These are phyloP conservation scores for Ephestia elutella DNA, from an alignment of 1,140 invertebrate species.

Conservation along the genomic window DNA sequence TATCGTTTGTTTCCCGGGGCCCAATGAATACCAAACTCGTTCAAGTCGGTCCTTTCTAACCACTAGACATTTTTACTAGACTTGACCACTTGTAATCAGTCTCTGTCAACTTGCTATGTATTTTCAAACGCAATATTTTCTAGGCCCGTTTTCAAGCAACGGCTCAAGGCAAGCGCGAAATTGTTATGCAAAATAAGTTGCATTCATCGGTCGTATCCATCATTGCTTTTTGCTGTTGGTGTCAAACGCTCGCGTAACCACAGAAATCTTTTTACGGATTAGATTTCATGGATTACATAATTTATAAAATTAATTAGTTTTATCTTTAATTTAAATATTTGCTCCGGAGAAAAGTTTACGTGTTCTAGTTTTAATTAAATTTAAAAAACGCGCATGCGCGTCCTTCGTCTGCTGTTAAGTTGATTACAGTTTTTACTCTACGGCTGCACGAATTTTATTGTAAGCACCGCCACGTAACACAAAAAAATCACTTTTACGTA, in stretches of 20 bases:
- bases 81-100: constrained; percentile 17
- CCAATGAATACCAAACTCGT: too few relatives aligned
- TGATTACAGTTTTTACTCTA: not conserved
- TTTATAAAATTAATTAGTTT: too few relatives aligned
- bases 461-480: not conserved
- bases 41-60: too few relatives aligned
- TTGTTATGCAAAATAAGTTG: constrained; percentile 53
- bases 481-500: not conserved
- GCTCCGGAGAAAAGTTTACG: too few relatives aligned
- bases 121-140: constrained; percentile 3
- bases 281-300: too few relatives aligned
- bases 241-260: not conserved
- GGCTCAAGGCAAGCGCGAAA: constrained; percentile 44
- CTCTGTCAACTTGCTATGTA: constrained; percentile 14
- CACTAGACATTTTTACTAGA: not conserved
- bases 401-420: not conserved
- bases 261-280: too few relatives aligned
- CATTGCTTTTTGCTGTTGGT: constrained; percentile 8
- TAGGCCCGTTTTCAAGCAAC: constrained; percentile 3
- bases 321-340: too few relatives aligned
- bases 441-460: not conserved
- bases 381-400: not conserved
- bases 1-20: too few relatives aligned
- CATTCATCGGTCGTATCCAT: constrained; percentile 33
- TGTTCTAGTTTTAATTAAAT: not conserved